phyloP scores from a whole-genome alignment of 2,888 invertebrate genomes.

The Alloscopus bannaensis region DNA sequence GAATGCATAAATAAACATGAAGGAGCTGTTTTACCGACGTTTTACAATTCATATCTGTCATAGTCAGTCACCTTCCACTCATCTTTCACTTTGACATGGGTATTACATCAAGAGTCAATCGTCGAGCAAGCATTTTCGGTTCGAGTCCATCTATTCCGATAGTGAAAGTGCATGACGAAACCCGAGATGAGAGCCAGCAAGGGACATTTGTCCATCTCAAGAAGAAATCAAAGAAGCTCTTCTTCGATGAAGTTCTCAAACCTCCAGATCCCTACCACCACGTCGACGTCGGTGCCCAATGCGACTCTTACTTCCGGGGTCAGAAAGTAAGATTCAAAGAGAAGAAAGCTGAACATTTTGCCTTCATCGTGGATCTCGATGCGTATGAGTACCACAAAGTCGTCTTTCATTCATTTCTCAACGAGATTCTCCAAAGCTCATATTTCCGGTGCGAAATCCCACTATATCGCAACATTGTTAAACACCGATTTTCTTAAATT shows the following conservation, averaged over 20 bases:
- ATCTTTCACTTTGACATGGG: no score
- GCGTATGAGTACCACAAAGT: slow-evolving; percentile 71
- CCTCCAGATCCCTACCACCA: slow-evolving; percentile 37
- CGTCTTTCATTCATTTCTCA: slow-evolving; percentile 68
- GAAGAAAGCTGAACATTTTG: slow-evolving; percentile 65
- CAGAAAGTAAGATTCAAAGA: slow-evolving; percentile 51
- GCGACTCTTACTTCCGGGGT: slow-evolving; percentile 63
- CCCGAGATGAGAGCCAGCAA: background rate
- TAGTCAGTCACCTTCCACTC: no score
- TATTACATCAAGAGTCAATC: no score
- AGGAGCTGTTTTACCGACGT: no score
- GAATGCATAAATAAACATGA: no score
- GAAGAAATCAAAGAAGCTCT: slow-evolving; percentile 23
- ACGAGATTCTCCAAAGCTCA: slow-evolving; percentile 69
- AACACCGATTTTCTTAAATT: background rate
- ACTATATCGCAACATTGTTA: background rate
- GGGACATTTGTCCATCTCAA: slow-evolving; percentile 44
- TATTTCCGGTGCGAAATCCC: slow-evolving; percentile 58
- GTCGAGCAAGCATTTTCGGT: no score
- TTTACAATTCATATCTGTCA: no score
- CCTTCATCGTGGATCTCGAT: slow-evolving; percentile 69
- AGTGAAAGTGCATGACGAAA: no score
- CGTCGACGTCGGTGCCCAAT: slow-evolving; percentile 66
- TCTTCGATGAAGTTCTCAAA: slow-evolving; percentile 40
- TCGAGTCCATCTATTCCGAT: no score